Conservation (phyloP, 2,888 invertebrate genomes). For the Lamellibrachia satsuma region DNA sequence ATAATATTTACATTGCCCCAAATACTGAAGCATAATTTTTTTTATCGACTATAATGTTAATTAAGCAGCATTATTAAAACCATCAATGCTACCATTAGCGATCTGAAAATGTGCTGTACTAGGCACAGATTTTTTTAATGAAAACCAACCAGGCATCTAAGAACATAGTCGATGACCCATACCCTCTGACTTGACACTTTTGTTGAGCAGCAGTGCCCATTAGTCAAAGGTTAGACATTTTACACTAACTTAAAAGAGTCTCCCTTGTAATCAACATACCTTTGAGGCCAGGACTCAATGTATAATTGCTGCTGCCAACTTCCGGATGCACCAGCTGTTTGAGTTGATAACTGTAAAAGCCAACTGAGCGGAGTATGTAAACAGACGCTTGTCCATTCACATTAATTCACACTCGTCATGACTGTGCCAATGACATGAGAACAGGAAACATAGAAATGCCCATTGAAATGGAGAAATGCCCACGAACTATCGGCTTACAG, state of each 20-base stretch:
- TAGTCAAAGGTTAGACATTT: not conserved
- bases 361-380: not conserved
- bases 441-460: not conserved
- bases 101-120: not conserved
- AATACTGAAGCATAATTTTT: not conserved
- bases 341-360: not conserved
- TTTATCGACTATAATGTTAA: not conserved
- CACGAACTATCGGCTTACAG: not conserved
- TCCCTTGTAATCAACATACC: not conserved
- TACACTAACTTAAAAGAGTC: not conserved
- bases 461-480: constrained; percentile 17
- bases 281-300: not conserved
- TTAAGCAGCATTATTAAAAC: not conserved
- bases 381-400: not conserved
- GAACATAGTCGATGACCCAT: not conserved
- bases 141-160: not conserved
- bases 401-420: not conserved
- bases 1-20: not conserved
- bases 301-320: not conserved
- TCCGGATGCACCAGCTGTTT: not conserved
- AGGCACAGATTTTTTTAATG: not conserved
- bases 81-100: not conserved
- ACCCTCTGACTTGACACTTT: not conserved
- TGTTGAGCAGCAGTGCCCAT: not conserved
- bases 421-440: not conserved